Conservation (phyloP, 2,888 invertebrate species). For the Conchocele bisecta region DNA sequence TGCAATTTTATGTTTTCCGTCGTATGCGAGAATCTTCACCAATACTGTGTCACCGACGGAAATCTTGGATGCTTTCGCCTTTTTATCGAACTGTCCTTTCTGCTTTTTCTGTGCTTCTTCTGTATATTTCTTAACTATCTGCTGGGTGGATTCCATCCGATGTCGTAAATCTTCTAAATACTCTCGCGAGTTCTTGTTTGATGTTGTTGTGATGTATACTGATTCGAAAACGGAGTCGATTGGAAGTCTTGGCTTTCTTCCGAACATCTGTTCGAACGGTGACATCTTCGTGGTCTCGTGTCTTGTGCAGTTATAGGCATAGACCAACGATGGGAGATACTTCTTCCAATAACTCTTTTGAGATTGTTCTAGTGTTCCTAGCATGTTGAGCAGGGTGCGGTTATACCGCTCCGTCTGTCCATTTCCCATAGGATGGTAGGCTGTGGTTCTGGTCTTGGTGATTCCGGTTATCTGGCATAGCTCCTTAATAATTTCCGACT, state of each 20-base stretch:
- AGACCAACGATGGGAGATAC: conserved; percentile 8
- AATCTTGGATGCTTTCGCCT: neutral
- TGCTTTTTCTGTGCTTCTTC: neutral
- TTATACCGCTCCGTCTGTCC: conserved; percentile 16
- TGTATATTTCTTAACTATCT: neutral
- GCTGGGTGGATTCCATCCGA: neutral
- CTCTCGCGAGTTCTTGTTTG: neutral
- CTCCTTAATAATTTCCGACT: conserved; percentile 17
- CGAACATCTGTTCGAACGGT: too few relatives aligned
- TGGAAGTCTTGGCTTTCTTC: too few relatives aligned
- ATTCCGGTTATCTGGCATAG: conserved; percentile 11
- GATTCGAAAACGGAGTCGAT: neutral
- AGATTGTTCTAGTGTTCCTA: conserved; percentile 8
- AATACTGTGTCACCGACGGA: too few relatives aligned
- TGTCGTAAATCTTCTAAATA: neutral
- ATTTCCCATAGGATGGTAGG: conserved; percentile 10
- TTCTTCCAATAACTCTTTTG: conserved; percentile 19
- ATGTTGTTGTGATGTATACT: neutral
- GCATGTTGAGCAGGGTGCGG: conserved; percentile 15
- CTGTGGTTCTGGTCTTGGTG: conserved; percentile 11
- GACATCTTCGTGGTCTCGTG: conserved; percentile 20
- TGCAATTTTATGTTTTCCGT: neutral
- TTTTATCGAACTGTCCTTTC: neutral
- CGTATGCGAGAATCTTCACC: neutral
- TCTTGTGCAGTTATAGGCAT: conserved; percentile 26